Evolutionary conservation across 2,113 vertebrate species (phyloP).

Genomic region (Macquaria australasica): DNA sequence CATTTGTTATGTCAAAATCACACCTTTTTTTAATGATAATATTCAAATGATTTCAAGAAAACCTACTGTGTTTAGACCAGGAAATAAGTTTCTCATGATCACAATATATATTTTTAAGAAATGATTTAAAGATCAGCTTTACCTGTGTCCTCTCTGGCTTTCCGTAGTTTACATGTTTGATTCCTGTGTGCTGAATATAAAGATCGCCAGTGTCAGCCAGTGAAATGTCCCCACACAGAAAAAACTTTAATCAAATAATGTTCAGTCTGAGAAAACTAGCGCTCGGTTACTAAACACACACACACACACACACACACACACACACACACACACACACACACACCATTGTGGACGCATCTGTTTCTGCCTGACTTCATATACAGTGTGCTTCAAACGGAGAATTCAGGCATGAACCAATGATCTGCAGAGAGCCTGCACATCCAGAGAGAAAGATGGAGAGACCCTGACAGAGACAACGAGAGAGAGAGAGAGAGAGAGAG

Average conservation of each 20-base stretch:
- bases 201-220: background rate
- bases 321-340: constrained; percentile 12
- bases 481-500: background rate
- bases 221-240: no score
- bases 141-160: background rate
- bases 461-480: constrained; percentile 7
- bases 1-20: no score
- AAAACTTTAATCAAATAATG: no score
- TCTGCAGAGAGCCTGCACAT: background rate
- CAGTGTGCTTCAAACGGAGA: background rate
- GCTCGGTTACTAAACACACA: background rate
- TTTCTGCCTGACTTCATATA: background rate
- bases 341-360: no score
- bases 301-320: constrained; percentile 6
- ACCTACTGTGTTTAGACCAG: no score
- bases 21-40: no score
- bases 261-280: background rate
- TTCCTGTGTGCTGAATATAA: background rate
- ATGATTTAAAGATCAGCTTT: no score
- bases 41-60: no score
- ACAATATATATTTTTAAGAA: no score
- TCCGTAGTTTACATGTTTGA: background rate
- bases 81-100: no score
- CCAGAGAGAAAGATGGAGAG: background rate
- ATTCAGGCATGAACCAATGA: background rate